Evolutionary conservation across 2,113 vertebrate species (phyloP).

Genomic region (Micronisus gabar): DNA sequence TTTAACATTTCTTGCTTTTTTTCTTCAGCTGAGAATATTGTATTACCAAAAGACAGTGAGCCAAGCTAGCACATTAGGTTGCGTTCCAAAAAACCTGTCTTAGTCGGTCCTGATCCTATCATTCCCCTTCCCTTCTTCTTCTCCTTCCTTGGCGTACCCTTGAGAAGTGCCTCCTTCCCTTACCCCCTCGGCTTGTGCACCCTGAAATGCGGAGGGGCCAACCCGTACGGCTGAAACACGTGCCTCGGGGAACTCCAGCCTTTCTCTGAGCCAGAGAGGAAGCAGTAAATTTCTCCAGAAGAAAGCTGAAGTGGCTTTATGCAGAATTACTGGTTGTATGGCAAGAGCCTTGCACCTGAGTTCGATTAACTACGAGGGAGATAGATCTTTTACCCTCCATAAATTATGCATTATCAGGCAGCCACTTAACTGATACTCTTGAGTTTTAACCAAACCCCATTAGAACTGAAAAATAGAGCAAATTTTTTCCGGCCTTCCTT

Average conservation of each 20-base stretch:
- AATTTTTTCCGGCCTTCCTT: background rate
- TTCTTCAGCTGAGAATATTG: background rate
- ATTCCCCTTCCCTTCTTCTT: background rate
- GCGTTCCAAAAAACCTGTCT: background rate
- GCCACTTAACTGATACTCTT: background rate
- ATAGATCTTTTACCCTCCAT: background rate
- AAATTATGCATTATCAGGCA: background rate
- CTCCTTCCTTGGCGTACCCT: background rate
- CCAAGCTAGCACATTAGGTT: background rate
- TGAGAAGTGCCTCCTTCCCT: background rate
- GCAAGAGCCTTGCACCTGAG: background rate
- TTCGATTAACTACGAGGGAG: background rate
- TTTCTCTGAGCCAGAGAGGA: background rate
- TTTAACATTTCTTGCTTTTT: background rate
- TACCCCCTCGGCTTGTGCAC: background rate
- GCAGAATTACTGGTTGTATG: background rate
- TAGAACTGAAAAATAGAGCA: background rate
- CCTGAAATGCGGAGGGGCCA: background rate
- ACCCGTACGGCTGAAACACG: rapidly evolving
- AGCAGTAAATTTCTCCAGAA: background rate
- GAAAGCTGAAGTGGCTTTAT: background rate
- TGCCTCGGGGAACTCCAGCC: no score
- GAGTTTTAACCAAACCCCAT: conserved; percentile 2
- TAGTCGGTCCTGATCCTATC: rapidly evolving
- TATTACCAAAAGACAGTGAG: background rate